Percentiles rank a stretch among this genome's conserved stretches.
Evolutionary conservation across 2,797 vertebrate genomes (phyloP).

Genomic region (Martes flavigula): DNA sequence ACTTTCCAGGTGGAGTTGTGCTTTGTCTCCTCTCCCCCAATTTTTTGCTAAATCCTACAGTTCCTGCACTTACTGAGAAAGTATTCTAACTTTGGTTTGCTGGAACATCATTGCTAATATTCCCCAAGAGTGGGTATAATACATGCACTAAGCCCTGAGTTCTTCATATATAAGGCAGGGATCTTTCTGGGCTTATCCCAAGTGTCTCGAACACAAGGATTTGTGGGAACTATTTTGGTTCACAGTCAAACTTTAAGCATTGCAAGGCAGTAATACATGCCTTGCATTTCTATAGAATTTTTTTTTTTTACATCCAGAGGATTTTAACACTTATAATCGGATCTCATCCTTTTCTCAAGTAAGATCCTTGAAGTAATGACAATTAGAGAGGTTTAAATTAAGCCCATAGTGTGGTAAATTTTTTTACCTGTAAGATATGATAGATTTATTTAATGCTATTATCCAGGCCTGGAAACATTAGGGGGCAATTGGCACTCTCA

Average conservation of each 20-base stretch:
- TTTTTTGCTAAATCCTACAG: neutral
- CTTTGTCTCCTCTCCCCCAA: neutral
- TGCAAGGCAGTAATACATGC: neutral
- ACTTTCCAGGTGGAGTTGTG: neutral
- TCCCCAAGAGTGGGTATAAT: neutral
- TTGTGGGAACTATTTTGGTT: neutral
- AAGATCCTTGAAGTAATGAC: conserved; percentile 24
- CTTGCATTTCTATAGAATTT: neutral
- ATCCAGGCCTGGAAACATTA: neutral
- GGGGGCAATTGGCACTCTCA: neutral
- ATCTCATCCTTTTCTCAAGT: conserved; percentile 8
- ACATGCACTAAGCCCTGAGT: neutral
- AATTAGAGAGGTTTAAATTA: conserved; percentile 48
- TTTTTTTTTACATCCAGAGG: neutral
- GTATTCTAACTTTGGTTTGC: conserved; percentile 27
- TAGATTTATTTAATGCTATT: conserved; percentile 36
- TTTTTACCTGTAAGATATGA: conserved; percentile 28
- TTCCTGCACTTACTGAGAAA: conserved; percentile 9
- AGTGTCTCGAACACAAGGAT: neutral
- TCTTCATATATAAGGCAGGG: neutral
- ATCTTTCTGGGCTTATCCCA: neutral
- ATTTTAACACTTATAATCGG: neutral
- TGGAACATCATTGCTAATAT: neutral
- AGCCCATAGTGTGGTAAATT: neutral
- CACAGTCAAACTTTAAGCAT: neutral